phyloP scores from a whole-genome alignment of 2,888 invertebrate species.

The Ectemnius continuus region DNA sequence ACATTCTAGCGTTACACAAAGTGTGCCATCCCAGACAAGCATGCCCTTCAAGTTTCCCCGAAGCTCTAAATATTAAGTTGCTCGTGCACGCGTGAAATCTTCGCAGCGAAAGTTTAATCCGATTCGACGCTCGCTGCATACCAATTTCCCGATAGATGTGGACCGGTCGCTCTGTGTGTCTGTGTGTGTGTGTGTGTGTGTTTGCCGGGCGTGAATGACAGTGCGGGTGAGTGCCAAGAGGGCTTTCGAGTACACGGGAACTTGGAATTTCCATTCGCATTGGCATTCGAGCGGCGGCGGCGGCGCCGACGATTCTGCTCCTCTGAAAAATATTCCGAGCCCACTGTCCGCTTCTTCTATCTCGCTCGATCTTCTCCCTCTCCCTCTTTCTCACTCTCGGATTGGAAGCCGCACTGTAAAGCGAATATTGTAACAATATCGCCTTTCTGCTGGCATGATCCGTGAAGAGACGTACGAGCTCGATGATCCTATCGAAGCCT shows the following conservation, averaged over 20 bases:
- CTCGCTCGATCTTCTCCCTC: no score
- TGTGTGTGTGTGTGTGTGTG: conserved; percentile 25
- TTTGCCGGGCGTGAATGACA: conserved; percentile 32
- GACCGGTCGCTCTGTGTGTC: no score
- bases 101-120: conserved; percentile 22
- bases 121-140: background rate
- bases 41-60: no score
- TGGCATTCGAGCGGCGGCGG: conserved; percentile 34
- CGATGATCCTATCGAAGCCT: conserved; percentile 42
- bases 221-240: conserved; percentile 22
- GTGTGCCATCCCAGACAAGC: no score
- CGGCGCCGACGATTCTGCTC: conserved; percentile 1
- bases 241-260: conserved; percentile 34
- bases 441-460: conserved; percentile 46
- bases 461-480: conserved; percentile 32
- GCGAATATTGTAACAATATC: conserved; percentile 41
- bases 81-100: conserved; percentile 19
- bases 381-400: no score
- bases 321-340: conserved; percentile 49
- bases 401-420: conserved; percentile 21
- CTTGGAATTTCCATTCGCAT: conserved; percentile 51
- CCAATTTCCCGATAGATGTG: conserved; percentile 23
- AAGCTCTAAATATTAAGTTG: conserved; percentile 5
- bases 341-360: no score
- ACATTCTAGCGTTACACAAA: background rate